These are phyloP conservation scores for Maconellicoccus hirsutus DNA, from an alignment of 1,140 invertebrate genomes.

Conservation along the genomic window DNA sequence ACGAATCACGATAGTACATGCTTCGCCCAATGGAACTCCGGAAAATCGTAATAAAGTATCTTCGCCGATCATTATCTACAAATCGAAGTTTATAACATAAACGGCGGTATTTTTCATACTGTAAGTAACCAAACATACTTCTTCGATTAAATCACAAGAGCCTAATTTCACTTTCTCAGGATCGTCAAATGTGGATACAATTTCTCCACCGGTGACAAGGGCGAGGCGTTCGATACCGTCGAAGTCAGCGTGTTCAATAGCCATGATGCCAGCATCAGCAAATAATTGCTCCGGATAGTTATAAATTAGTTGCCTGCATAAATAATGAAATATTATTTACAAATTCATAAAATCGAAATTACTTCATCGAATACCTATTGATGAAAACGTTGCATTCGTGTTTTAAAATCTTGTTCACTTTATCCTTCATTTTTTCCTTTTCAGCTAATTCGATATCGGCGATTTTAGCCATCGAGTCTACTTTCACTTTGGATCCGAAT, in stretches of 20 bases:
- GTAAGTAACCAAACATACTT: too few species aligned
- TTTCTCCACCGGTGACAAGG: conserved; percentile 95
- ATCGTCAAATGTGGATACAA: conserved; percentile 95
- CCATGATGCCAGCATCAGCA: conserved; percentile 96
- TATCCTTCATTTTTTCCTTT: conserved; percentile 99
- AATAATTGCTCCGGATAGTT: conserved; percentile 99
- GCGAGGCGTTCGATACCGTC: conserved; percentile 96
- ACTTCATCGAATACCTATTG: conserved; percentile 56
- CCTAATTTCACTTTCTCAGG: conserved; percentile 88
- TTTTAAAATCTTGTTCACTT: conserved; percentile 92
- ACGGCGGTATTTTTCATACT: too few species aligned
- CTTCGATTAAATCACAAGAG: conserved; percentile 88
- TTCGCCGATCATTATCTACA: conserved; percentile 87
- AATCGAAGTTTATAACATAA: too few species aligned
- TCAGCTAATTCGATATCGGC: conserved; percentile 95
- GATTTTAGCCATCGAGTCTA: conserved; percentile 96
- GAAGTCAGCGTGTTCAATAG: conserved; percentile 99
- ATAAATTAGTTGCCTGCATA: conserved; percentile 90
- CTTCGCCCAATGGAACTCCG: conserved; percentile 87
- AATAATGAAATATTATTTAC: neutral
- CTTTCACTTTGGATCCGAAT: conserved; percentile 95
- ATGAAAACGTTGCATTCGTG: conserved; percentile 98
- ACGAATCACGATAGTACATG: conserved; percentile 91
- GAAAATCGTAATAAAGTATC: conserved; percentile 91
- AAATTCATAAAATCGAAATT: neutral